Conservation (phyloP, 2,888 invertebrate genomes). For the Antitype chi region DNA sequence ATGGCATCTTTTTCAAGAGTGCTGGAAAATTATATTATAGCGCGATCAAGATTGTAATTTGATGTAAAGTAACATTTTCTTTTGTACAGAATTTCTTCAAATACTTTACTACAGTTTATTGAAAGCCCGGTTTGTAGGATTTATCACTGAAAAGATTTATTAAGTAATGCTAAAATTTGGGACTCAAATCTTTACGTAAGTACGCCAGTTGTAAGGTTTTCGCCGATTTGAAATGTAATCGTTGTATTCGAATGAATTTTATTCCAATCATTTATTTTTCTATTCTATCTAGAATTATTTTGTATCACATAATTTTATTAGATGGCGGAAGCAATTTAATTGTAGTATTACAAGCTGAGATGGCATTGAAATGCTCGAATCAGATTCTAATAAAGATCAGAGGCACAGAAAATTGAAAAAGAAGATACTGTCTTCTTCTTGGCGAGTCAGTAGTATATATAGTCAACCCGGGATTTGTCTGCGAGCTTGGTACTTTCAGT, state of each 20-base stretch:
- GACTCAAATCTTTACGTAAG: background rate
- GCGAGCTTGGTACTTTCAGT: no score
- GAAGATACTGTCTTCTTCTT: no score
- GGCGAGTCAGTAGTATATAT: no score
- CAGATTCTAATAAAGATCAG: no score
- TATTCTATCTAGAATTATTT: background rate
- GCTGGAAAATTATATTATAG: background rate
- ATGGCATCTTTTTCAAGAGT: background rate
- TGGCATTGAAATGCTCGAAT: background rate
- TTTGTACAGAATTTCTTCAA: conserved; percentile 11
- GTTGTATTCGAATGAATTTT: background rate
- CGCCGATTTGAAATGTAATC: conserved; percentile 23
- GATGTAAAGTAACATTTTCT: conserved; percentile 9
- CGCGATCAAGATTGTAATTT: conserved; percentile 8
- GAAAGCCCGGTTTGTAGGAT: conserved; percentile 21
- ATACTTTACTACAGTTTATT: conserved; percentile 16
- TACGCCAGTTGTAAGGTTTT: conserved; percentile 12
- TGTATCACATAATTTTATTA: background rate
- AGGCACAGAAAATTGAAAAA: no score
- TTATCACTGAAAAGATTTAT: conserved; percentile 31
- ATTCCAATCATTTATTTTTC: conserved; percentile 3
- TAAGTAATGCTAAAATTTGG: conserved; percentile 7
- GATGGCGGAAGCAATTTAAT: background rate
- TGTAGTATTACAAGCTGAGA: background rate
- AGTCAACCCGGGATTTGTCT: no score